Conservation (phyloP, 2,888 invertebrate genomes). For the Cynaeus angustus region DNA sequence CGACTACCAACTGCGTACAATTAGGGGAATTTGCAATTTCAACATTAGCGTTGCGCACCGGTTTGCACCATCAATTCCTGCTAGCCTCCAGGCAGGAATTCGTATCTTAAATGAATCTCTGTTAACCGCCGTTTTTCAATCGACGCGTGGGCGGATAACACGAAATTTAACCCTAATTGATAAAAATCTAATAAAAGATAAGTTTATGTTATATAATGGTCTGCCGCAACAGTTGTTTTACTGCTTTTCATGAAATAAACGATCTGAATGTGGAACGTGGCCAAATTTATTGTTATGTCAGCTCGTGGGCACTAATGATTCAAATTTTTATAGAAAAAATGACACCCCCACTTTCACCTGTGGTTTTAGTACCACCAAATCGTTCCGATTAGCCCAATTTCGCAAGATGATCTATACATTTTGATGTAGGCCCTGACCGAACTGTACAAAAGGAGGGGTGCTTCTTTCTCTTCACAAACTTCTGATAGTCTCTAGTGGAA, state of each 20-base stretch:
- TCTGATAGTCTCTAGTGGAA: slow-evolving; percentile 6
- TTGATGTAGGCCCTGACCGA: slow-evolving; percentile 38
- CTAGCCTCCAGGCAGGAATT: no score
- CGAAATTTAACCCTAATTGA: slow-evolving; percentile 1
- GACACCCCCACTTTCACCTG: slow-evolving; percentile 4
- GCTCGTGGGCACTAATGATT: no score
- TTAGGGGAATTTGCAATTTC: no score
- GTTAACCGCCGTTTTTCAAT: neutral
- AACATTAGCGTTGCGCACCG: no score
- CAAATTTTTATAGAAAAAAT: no score
- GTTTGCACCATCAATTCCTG: no score
- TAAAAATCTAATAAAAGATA: neutral
- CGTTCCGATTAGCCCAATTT: slow-evolving; percentile 37
- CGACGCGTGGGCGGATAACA: slow-evolving; percentile 1
- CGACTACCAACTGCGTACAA: neutral
- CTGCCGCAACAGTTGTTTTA: no score
- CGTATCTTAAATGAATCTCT: neutral
- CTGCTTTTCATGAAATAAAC: no score
- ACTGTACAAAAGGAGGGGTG: slow-evolving; percentile 16
- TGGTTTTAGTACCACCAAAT: no score
- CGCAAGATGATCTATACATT: slow-evolving; percentile 28
- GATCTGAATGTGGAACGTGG: no score
- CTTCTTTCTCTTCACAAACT: slow-evolving; percentile 13
- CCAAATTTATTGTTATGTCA: no score
- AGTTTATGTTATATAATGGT: no score